phyloP scores from a whole-genome alignment of 2,113 vertebrate genomes.

The Delphinus delphis region DNA sequence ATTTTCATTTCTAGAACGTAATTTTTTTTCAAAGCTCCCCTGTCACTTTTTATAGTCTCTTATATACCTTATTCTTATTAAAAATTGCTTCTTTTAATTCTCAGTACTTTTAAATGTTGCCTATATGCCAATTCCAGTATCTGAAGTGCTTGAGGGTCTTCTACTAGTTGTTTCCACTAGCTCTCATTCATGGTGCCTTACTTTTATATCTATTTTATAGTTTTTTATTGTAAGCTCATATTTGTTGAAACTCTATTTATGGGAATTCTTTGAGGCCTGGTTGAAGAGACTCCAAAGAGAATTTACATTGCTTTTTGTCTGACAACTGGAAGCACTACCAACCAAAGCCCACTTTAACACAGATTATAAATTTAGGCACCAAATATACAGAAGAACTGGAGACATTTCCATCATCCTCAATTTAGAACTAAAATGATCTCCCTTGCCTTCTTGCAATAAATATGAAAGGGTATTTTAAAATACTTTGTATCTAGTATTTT shows the following conservation, averaged over 20 bases:
- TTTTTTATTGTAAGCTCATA: neutral
- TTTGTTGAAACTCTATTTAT: neutral
- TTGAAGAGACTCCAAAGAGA: neutral
- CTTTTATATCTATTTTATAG: neutral
- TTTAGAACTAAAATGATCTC: neutral
- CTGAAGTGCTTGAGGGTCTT: neutral
- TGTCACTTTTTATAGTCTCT: neutral
- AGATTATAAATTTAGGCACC: neutral
- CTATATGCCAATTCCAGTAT: neutral
- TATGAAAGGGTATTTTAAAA: neutral
- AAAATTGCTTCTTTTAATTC: neutral
- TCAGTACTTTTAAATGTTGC: neutral
- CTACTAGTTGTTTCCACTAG: neutral
- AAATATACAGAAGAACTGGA: neutral
- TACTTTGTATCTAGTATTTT: neutral
- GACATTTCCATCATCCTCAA: neutral
- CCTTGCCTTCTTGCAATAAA: neutral
- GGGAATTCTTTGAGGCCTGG: neutral
- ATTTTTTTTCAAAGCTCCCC: neutral
- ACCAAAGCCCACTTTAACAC: neutral
- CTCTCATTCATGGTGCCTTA: neutral
- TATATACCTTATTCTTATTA: neutral
- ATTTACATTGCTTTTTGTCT: neutral
- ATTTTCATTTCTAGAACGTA: slow-evolving; percentile 41
- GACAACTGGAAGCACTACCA: neutral